Percentiles rank a stretch among this genome's conserved stretches.
phyloP scores from a whole-genome alignment of 1,140 invertebrate genomes.

The Aphidius ervi region DNA sequence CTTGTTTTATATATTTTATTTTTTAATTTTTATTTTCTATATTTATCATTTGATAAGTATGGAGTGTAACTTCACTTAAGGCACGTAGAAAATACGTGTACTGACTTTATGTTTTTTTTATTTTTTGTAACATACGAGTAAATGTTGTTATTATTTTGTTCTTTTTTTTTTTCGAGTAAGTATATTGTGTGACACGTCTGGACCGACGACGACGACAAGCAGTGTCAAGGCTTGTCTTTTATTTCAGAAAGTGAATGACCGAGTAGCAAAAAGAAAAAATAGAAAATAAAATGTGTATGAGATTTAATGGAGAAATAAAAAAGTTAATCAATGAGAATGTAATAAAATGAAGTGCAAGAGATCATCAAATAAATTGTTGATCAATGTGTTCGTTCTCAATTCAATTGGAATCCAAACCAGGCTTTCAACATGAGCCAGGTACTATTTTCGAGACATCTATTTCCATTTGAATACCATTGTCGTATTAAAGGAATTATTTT shows the following conservation, averaged over 20 bases:
- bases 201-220: neutral
- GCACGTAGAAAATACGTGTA: neutral
- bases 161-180: neutral
- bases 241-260: neutral
- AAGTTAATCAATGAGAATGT: too few relatives aligned
- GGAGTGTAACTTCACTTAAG: neutral
- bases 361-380: constrained; percentile 13
- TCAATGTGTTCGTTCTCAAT: constrained; percentile 25
- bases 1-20: too few relatives aligned
- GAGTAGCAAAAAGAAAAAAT: too few relatives aligned
- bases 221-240: constrained; percentile 11
- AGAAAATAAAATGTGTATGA: too few relatives aligned
- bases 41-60: neutral
- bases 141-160: neutral
- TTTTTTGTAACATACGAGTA: neutral
- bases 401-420: constrained; percentile 11
- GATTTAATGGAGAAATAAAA: too few relatives aligned
- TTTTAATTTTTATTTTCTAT: neutral
- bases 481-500: constrained; percentile 20
- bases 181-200: constrained; percentile 4
- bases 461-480: constrained; percentile 26
- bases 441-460: constrained; percentile 28
- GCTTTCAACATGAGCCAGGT: neutral
- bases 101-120: constrained; percentile 3
- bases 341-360: too few relatives aligned